These are phyloP conservation scores for Drosophila pseudotakahashii DNA, from an alignment of 2,888 invertebrate species.

Conservation along the genomic window DNA sequence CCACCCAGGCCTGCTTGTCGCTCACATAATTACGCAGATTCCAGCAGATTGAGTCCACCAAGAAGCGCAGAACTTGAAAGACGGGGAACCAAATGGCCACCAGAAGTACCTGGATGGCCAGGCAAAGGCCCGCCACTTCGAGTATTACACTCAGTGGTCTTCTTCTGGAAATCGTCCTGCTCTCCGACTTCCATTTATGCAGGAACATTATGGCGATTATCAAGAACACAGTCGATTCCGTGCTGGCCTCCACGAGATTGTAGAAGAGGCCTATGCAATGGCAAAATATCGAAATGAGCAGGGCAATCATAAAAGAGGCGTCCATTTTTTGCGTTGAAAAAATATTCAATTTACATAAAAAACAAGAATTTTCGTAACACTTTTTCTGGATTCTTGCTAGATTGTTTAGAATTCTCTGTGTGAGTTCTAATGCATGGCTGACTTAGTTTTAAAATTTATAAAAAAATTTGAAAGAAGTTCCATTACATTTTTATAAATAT, in stretches of 20 bases:
- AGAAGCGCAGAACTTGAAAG: background rate
- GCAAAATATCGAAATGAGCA: slow-evolving; percentile 3
- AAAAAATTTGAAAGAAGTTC: too few species aligned
- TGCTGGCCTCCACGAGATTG: background rate
- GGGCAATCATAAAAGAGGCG: background rate
- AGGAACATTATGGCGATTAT: slow-evolving; percentile 2
- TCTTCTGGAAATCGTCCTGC: too few species aligned
- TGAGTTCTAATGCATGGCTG: background rate
- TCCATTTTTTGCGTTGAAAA: slow-evolving; percentile 15
- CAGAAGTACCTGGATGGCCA: slow-evolving; percentile 3
- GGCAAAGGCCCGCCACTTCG: slow-evolving; percentile 2
- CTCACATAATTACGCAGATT: background rate
- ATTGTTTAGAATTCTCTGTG: background rate
- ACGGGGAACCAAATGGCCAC: background rate
- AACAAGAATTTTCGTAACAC: background rate
- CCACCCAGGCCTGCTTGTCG: background rate
- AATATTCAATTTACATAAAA: slow-evolving; percentile 7
- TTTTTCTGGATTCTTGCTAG: background rate
- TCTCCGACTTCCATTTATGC: background rate
- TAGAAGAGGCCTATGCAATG: slow-evolving; percentile 11
- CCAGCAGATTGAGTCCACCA: background rate
- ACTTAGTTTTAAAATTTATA: background rate
- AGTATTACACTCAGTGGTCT: background rate
- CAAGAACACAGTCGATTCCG: slow-evolving; percentile 14
- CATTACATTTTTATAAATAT: too few species aligned